Percentiles rank a stretch among this genome's conserved stretches.
Evolutionary conservation across 2,797 vertebrate genomes (phyloP).

Genomic region (Parotocinclus haroldoi): DNA sequence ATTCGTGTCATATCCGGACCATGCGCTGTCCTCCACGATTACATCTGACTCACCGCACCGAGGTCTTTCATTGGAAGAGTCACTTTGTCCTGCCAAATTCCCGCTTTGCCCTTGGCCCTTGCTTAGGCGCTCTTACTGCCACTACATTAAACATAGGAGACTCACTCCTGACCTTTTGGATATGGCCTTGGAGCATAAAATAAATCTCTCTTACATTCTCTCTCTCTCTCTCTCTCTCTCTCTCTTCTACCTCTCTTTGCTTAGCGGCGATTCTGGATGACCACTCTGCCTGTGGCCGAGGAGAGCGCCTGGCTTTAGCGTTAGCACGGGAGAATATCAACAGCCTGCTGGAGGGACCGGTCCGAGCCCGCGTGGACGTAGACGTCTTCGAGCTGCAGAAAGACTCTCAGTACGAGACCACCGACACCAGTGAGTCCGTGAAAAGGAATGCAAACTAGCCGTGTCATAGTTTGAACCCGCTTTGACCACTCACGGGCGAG

Average conservation of each 20-base stretch:
- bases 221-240: background rate
- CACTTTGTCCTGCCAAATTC: constrained; percentile 11
- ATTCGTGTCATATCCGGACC: constrained; percentile 1
- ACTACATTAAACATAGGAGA: constrained; percentile 15
- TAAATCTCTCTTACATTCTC: constrained; percentile 22
- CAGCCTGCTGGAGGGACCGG: constrained; percentile 74
- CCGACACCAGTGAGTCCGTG: constrained; percentile 81
- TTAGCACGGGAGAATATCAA: constrained; percentile 88
- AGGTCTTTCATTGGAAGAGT: constrained; percentile 11
- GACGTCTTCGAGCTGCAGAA: constrained; percentile 86
- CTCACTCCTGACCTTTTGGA: constrained; percentile 18
- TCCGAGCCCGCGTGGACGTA: constrained; percentile 82
- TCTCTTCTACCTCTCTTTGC: background rate
- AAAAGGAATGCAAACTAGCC: no score
- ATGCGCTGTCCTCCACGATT: background rate
- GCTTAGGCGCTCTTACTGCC: constrained; percentile 12
- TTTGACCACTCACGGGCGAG: no score
- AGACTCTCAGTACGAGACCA: constrained; percentile 90
- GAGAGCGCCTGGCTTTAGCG: constrained; percentile 83
- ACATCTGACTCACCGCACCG: constrained; percentile 2
- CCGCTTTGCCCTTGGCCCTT: constrained; percentile 18
- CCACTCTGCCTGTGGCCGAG: constrained; percentile 81
- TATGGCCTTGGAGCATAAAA: constrained; percentile 13
- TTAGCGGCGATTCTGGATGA: constrained; percentile 87
- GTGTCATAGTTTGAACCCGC: no score